A percentile compares a stretch with the other conserved stretches of the same genome.
phyloP scores from a whole-genome alignment of 2,888 invertebrate genomes.

The Drosophila planitibia region DNA sequence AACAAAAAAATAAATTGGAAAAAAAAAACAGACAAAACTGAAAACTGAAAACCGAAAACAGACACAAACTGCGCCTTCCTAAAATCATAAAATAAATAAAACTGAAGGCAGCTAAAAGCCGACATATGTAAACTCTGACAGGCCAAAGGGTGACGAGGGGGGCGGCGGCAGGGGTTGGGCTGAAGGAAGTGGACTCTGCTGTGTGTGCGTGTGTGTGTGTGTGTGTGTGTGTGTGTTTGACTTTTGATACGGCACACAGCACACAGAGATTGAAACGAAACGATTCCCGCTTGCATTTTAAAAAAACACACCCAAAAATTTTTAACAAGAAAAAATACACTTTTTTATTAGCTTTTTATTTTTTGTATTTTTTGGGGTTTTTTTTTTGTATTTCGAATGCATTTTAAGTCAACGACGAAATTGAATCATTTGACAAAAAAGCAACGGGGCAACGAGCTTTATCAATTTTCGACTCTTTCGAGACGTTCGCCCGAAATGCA shows the following conservation, averaged over 20 bases:
- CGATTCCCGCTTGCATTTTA: constrained; percentile 41
- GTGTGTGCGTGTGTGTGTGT: constrained; percentile 20
- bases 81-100: constrained; percentile 64
- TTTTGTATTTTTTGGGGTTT: constrained; percentile 18
- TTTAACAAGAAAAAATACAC: constrained; percentile 48
- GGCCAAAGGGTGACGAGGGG: constrained; percentile 15
- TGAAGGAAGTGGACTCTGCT: constrained; percentile 31
- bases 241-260: constrained; percentile 34
- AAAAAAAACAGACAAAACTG: neutral
- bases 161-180: constrained; percentile 2
- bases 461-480: constrained; percentile 51
- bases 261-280: constrained; percentile 1
- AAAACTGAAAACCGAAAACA: constrained; percentile 1
- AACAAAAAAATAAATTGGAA: constrained; percentile 1
- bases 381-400: constrained; percentile 49
- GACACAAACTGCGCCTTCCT: constrained; percentile 54
- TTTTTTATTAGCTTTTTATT: constrained; percentile 11
- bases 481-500: constrained; percentile 61
- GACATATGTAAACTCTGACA: constrained; percentile 72
- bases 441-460: constrained; percentile 55
- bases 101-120: constrained; percentile 53
- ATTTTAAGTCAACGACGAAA: constrained; percentile 71
- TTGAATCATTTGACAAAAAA: constrained; percentile 80
- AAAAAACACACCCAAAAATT: constrained; percentile 51
- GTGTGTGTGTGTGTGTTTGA: constrained; percentile 42